phyloP scores from a whole-genome alignment of 2,113 vertebrate genomes.

The Poicephalus meyeri region DNA sequence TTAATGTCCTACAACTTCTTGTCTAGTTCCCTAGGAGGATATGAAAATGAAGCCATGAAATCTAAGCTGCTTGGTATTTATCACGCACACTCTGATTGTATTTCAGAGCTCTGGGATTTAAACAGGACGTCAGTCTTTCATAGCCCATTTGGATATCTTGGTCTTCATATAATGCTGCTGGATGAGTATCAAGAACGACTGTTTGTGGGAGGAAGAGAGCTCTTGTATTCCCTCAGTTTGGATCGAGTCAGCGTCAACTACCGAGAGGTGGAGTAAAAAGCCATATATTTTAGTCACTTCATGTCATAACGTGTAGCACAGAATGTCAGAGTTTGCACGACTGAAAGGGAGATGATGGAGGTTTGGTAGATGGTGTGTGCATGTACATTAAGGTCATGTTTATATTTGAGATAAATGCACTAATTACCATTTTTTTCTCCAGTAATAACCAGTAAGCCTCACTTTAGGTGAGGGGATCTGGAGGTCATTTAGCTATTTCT shows the following conservation, averaged over 20 bases:
- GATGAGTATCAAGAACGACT: slow-evolving; percentile 93
- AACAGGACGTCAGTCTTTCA: slow-evolving; percentile 93
- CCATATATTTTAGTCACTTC: background rate
- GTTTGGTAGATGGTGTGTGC: background rate
- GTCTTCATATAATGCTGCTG: slow-evolving; percentile 88
- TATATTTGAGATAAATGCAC: background rate
- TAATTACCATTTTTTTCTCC: background rate
- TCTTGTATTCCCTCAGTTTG: slow-evolving; percentile 91
- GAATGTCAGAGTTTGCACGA: background rate
- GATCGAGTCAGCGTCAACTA: slow-evolving; percentile 85
- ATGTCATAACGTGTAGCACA: background rate
- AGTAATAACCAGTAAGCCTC: background rate
- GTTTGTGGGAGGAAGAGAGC: slow-evolving; percentile 91
- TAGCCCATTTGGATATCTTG: slow-evolving; percentile 81
- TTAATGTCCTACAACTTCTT: slow-evolving; percentile 8
- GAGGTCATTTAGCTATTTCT: background rate
- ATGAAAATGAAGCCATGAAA: background rate
- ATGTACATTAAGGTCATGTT: background rate
- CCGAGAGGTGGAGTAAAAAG: slow-evolving; percentile 81
- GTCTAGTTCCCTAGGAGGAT: background rate
- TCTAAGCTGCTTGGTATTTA: slow-evolving; percentile 38
- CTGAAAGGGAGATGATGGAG: background rate
- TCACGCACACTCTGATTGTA: slow-evolving; percentile 11
- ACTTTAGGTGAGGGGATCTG: background rate
- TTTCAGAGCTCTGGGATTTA: slow-evolving; percentile 91